Conservation (phyloP, 2,888 invertebrate species). For the Sisyra terminalis region DNA sequence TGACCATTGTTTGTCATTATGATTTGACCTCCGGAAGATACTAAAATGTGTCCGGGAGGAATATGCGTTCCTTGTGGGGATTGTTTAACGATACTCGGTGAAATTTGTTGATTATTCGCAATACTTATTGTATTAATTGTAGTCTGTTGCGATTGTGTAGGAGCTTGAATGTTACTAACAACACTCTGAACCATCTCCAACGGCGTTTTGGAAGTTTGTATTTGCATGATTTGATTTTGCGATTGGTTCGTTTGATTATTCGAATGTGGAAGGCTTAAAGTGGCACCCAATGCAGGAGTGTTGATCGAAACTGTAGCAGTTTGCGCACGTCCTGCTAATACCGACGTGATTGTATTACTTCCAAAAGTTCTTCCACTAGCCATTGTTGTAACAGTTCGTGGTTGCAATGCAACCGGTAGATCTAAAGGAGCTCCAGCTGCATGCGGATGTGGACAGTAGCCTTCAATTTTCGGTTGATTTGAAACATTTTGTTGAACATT, state of each 20-base stretch:
- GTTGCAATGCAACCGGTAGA: conserved; percentile 17
- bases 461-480: conserved; percentile 15
- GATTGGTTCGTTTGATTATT: conserved; percentile 21
- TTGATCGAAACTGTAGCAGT: conserved; percentile 63
- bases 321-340: conserved; percentile 56
- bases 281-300: conserved; percentile 33
- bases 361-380: conserved; percentile 62
- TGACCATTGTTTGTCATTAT: conserved; percentile 45
- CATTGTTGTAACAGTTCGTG: conserved; percentile 38
- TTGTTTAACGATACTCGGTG: conserved; percentile 28
- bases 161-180: conserved; percentile 48
- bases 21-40: conserved; percentile 57
- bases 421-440: conserved; percentile 13
- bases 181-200: conserved; percentile 65
- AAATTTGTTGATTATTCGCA: conserved; percentile 24
- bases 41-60: conserved; percentile 53
- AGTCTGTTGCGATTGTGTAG: conserved; percentile 23
- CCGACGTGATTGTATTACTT: conserved; percentile 67
- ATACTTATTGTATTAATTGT: conserved; percentile 14
- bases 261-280: conserved; percentile 21
- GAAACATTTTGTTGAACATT: neutral
- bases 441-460: conserved; percentile 24
- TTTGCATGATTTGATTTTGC: conserved; percentile 24
- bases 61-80: conserved; percentile 25
- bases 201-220: conserved; percentile 40